Evolutionary conservation across 2,113 vertebrate species (phyloP), one percentile per base, ranked within the genome.

Genomic region (Donacobius atricapilla): DNA sequence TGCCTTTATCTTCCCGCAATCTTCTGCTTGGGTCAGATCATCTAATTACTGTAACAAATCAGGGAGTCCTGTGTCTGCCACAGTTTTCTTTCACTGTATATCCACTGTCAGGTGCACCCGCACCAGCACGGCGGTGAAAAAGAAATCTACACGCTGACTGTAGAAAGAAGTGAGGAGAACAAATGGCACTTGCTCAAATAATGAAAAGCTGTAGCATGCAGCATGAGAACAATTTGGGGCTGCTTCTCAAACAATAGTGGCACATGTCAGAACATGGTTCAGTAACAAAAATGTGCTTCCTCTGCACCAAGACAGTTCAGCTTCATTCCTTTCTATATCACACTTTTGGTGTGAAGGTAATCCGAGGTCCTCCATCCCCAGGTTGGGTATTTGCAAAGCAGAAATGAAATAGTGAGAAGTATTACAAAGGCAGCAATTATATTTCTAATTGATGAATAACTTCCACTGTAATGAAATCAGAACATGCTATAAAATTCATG

Each of bases 401-500:
- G 40, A 72, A 33, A 82, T 61, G 45, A 61, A 80, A 80, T 4
- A 57, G 13, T 56, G 30, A 87, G 54, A 85, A 53, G 25, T 39
- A 33, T 53, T 61, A 73, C 5, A 69, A 72, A 89, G 65, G 47
- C 27, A 80, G 44, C 15, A 45, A 10, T 78, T 84, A 21, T 0
- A 2, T 53, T 96, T 96, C 90, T 95, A 87, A 90, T 30, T 95
- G 97, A 95, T 94, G 78, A 96, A 93, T 89, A 94, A 95, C 91
- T 93, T 94, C 92, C 65, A 89, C 75, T 92, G 94, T 88, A 77
- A 96, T 87, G 92, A 96, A 90, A 91, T 94, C 93, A 95, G 96
- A 97, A 96, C 93, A 30, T 93, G 92, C 86, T 82, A 40, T 89
- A 95, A 97, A 94, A 95, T 95, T 93, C 50, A 4, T 20, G 45